phyloP scores from a whole-genome alignment of 1,140 invertebrate genomes.

The Drosophila malerkotliana region DNA sequence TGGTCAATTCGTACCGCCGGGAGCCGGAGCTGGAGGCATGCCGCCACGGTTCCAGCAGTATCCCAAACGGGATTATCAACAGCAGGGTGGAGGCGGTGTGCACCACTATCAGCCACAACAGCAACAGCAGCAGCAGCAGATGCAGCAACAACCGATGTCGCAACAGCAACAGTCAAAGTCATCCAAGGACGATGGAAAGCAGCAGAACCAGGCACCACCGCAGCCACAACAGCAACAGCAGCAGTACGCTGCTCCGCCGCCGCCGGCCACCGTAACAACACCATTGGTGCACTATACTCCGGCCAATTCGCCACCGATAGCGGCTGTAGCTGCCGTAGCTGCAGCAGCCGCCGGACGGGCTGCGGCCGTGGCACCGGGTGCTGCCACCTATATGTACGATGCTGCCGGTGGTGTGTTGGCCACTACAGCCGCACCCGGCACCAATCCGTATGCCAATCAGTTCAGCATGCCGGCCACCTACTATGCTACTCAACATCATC shows the following conservation, averaged over 20 bases:
- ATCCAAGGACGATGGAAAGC: conserved; percentile 38
- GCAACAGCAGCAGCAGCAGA: conserved; percentile 56
- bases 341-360: conserved; percentile 59
- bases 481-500: conserved; percentile 71
- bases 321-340: conserved; percentile 64
- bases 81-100: conserved; percentile 42
- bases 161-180: conserved; percentile 33
- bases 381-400: conserved; percentile 76
- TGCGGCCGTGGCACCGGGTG: conserved; percentile 47
- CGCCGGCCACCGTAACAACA: conserved; percentile 41
- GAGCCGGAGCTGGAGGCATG: conserved; percentile 70
- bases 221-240: conserved; percentile 23
- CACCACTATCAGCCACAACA: conserved; percentile 53
- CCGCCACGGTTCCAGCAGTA: conserved; percentile 79
- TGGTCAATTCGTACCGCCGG: conserved; percentile 71
- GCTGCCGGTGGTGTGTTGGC: conserved; percentile 73
- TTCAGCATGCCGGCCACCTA: conserved; percentile 76
- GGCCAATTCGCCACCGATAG: conserved; percentile 77
- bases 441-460: conserved; percentile 79
- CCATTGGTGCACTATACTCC: conserved; percentile 71
- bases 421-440: conserved; percentile 66
- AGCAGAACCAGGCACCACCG: conserved; percentile 34
- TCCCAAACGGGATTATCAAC: conserved; percentile 77
- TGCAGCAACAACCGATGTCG: conserved; percentile 42
- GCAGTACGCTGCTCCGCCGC: conserved; percentile 39